Conservation (phyloP, 2,888 invertebrate species). For the Hemistola chrysoprasaria region DNA sequence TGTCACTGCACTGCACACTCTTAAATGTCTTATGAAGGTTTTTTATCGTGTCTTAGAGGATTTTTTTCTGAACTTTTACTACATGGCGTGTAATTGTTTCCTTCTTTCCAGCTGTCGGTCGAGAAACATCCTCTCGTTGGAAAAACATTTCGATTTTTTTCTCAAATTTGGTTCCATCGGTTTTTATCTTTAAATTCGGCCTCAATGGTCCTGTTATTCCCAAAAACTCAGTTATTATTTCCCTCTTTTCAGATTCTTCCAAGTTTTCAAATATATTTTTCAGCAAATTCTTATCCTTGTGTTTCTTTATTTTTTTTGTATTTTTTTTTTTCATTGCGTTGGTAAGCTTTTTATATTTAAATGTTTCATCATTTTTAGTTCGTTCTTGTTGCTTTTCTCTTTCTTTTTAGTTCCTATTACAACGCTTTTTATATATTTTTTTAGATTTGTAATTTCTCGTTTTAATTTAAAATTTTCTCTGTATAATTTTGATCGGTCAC, state of each 20-base stretch:
- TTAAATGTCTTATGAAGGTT: constrained; percentile 22
- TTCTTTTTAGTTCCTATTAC: constrained; percentile 18
- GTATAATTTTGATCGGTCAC: constrained; percentile 17
- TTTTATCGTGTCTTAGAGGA: constrained; percentile 25
- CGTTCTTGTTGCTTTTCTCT: too few relatives aligned
- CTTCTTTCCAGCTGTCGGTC: constrained; percentile 30
- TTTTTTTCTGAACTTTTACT: constrained; percentile 25
- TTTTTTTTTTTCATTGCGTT: constrained; percentile 22
- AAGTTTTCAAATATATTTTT: constrained; percentile 18
- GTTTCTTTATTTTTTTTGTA: constrained; percentile 16
- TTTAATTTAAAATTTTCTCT: constrained; percentile 16
- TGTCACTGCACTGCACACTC: too few relatives aligned
- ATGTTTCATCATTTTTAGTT: constrained; percentile 1
- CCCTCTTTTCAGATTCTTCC: too few relatives aligned
- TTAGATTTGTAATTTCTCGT: constrained; percentile 13
- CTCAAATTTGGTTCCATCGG: not conserved
- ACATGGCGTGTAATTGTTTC: constrained; percentile 22
- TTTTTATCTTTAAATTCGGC: too few relatives aligned
- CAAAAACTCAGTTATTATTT: too few relatives aligned
- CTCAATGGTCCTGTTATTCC: too few relatives aligned
- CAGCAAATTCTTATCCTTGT: constrained; percentile 7
- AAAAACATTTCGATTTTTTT: constrained; percentile 16
- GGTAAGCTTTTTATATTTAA: constrained; percentile 5
- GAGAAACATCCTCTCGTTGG: constrained; percentile 25
- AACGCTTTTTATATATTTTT: constrained; percentile 21